These are phyloP conservation scores for Papilio demoleus DNA, from an alignment of 2,888 invertebrate genomes.

Conservation along the genomic window DNA sequence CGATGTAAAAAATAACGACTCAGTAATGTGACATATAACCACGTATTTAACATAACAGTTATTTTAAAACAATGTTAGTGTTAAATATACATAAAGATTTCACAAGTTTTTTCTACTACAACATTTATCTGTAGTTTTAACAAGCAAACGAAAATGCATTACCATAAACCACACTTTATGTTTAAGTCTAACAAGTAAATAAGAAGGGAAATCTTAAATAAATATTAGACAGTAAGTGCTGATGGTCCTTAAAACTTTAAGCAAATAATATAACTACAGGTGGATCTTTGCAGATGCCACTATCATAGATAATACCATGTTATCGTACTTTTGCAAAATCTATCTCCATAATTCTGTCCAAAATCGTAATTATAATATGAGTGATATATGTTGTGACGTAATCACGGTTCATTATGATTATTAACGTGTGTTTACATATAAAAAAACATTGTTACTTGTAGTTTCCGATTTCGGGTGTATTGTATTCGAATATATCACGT, in stretches of 20 bases:
- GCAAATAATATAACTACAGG: background rate
- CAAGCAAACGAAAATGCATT: constrained; percentile 6
- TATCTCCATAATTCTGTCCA: too few species aligned
- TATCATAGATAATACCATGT: too few species aligned
- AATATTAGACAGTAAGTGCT: constrained; percentile 2
- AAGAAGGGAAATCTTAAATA: constrained; percentile 2
- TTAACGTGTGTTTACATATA: too few species aligned
- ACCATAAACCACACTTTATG: background rate
- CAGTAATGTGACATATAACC: background rate
- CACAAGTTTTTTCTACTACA: background rate
- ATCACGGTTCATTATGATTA: too few species aligned
- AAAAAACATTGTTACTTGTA: constrained; percentile 8
- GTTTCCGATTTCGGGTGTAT: background rate
- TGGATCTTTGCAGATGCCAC: background rate
- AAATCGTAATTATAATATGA: too few species aligned
- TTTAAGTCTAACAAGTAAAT: constrained; percentile 10
- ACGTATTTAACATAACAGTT: constrained; percentile 5
- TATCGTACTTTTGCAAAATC: background rate
- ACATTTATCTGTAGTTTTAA: constrained; percentile 8
- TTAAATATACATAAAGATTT: constrained; percentile 1
- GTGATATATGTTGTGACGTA: too few species aligned
- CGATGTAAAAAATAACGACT: background rate
- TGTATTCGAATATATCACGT: constrained; percentile 10
- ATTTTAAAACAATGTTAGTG: constrained; percentile 2
- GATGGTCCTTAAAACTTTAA: background rate